Evolutionary conservation across 2,797 vertebrate species (phyloP).

Genomic region (Amblyraja radiata): DNA sequence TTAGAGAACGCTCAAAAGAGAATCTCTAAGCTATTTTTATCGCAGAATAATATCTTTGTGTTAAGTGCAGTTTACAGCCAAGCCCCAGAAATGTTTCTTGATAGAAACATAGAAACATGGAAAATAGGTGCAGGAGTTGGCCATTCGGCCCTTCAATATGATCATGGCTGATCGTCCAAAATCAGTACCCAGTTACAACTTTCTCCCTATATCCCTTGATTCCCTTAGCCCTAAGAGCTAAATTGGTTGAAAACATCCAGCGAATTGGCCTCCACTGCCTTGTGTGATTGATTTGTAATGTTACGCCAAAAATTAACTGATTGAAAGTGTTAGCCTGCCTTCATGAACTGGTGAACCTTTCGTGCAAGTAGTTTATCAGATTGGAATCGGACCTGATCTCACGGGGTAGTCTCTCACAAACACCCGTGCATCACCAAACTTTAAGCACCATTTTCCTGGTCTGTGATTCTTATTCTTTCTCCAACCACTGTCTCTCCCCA

Average conservation of each 20-base stretch:
- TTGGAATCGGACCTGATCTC: neutral
- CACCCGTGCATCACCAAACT: neutral
- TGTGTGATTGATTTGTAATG: no score
- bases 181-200: no score
- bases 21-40: neutral
- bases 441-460: neutral
- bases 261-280: no score
- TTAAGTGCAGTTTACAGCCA: no score
- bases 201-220: no score
- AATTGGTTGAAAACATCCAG: no score
- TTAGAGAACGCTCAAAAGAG: neutral
- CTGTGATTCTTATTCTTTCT: neutral
- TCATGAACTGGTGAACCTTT: neutral
- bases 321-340: neutral
- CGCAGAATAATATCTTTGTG: neutral
- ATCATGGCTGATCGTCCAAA: no score
- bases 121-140: no score
- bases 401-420: neutral
- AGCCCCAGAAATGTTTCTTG: neutral
- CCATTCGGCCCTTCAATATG: no score
- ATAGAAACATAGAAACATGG: no score
- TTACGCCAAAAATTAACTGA: no score
- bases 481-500: neutral
- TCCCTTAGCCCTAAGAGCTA: no score
- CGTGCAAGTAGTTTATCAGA: neutral